These are phyloP conservation scores for Lasius platythorax DNA, from an alignment of 2,888 invertebrate genomes.

Conservation along the genomic window DNA sequence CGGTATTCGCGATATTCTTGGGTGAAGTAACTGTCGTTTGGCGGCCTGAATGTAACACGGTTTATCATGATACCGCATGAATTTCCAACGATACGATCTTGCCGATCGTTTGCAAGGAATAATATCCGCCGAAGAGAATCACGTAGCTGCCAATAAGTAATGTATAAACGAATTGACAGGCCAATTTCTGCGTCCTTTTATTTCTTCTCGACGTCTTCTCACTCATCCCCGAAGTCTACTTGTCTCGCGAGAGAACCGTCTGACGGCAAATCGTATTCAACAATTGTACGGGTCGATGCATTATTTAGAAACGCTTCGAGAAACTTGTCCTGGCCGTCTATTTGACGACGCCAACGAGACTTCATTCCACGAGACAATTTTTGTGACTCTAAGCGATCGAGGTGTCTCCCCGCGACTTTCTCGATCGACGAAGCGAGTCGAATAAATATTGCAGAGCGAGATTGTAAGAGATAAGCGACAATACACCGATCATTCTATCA, in stretches of 20 bases:
- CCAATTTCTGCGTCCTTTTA: conserved; percentile 47
- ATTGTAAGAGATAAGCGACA: neutral
- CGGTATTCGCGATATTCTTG: conserved; percentile 27
- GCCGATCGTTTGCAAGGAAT: no score
- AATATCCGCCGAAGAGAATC: conserved; percentile 61
- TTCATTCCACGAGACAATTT: conserved; percentile 19
- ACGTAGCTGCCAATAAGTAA: conserved; percentile 71
- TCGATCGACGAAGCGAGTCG: neutral
- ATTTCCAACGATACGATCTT: conserved; percentile 73
- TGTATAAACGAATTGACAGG: conserved; percentile 75
- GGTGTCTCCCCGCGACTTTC: neutral
- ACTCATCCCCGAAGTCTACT: neutral
- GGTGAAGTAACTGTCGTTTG: conserved; percentile 55
- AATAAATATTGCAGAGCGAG: neutral
- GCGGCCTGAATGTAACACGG: conserved; percentile 63
- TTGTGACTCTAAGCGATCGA: neutral
- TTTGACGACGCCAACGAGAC: neutral
- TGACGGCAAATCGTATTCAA: conserved; percentile 15
- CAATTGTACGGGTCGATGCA: conserved; percentile 31
- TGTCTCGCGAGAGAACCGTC: neutral
- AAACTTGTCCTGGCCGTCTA: neutral
- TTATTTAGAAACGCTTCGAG: conserved; percentile 26
- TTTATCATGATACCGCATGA: conserved; percentile 67
- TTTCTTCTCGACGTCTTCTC: conserved; percentile 17
- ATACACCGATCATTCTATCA: neutral